These are phyloP conservation scores for Strigops habroptila DNA, from an alignment of 2,113 vertebrate species.

Conservation along the genomic window DNA sequence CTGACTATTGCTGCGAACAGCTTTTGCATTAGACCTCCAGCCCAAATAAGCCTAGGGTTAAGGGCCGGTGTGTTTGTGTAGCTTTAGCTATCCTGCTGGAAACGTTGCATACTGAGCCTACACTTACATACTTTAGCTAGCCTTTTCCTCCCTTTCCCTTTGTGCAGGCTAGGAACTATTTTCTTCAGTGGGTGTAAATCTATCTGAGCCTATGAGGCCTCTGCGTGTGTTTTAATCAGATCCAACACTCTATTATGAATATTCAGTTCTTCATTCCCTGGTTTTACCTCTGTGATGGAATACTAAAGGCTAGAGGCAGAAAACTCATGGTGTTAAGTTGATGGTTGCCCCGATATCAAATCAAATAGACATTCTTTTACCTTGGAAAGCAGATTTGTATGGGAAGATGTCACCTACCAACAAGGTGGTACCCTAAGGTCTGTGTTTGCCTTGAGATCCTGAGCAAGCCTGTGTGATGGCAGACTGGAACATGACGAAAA, in stretches of 20 bases:
- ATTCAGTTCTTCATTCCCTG: background rate
- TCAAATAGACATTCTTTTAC: background rate
- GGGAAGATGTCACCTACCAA: background rate
- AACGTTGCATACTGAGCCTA: background rate
- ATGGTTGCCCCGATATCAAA: background rate
- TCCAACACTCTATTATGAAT: background rate
- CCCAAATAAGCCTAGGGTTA: background rate
- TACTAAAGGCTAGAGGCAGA: background rate
- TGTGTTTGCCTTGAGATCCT: background rate
- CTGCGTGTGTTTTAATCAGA: background rate
- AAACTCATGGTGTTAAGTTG: background rate
- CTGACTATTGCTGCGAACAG: slow-evolving; percentile 6
- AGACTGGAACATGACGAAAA: background rate
- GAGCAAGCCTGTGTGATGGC: background rate
- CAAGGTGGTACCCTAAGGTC: background rate
- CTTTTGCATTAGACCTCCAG: background rate
- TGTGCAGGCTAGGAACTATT: background rate
- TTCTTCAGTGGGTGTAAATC: background rate
- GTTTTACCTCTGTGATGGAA: background rate
- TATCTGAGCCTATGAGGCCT: background rate
- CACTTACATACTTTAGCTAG: background rate
- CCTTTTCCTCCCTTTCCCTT: background rate
- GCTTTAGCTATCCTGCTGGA: background rate
- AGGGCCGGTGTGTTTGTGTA: background rate
- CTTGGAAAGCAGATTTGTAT: background rate